Evolutionary conservation across 2,797 vertebrate species (phyloP).

Genomic region (Pantherophis alleghaniensis): DNA sequence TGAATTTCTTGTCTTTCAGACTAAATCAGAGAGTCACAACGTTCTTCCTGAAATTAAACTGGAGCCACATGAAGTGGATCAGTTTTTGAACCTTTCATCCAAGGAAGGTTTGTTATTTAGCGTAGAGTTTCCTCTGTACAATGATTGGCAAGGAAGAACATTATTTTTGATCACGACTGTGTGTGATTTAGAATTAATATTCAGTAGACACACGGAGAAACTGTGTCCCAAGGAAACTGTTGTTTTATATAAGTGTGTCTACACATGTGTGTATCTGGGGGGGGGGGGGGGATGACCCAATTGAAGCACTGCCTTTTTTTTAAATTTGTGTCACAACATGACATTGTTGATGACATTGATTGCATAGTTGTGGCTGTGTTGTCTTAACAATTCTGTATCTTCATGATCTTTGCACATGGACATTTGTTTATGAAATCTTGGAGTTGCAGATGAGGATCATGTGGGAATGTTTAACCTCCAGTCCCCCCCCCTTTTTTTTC

Average conservation of each 20-base stretch:
- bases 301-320: background rate
- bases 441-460: background rate
- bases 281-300: accelerated
- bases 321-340: background rate
- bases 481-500: background rate
- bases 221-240: background rate
- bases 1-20: conserved; percentile 69
- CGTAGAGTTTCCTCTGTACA: background rate
- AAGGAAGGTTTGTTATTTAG: conserved; percentile 83
- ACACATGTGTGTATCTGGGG: no score
- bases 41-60: conserved; percentile 90
- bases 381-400: background rate
- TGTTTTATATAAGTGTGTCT: background rate
- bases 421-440: background rate
- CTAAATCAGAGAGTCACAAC: conserved; percentile 79
- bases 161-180: background rate
- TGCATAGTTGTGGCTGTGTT: background rate
- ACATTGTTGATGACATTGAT: background rate
- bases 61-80: conserved; percentile 97
- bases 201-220: background rate
- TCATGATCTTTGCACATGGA: background rate
- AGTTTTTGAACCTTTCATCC: conserved; percentile 93
- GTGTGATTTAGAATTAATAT: background rate
- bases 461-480: background rate
- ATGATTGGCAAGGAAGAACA: background rate